A percentile compares a stretch with the other conserved stretches of the same genome.
Evolutionary conservation across 1,140 invertebrate genomes (phyloP).

Genomic region (Scaptomyza pallida): DNA sequence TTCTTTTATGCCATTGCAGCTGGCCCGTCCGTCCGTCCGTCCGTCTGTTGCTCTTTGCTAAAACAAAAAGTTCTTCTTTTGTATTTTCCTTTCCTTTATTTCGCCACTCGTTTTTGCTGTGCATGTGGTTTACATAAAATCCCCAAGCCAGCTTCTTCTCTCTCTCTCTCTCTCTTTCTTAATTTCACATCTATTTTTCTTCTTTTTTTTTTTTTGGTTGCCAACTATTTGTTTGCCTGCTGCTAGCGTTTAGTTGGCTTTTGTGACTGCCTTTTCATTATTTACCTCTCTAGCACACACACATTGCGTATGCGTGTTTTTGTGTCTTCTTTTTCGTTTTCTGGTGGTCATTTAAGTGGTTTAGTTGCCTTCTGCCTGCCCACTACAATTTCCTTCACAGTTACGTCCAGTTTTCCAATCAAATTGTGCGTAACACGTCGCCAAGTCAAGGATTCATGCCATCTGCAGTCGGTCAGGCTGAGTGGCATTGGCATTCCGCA

Average conservation of each 20-base stretch:
- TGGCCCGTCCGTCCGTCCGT: too few species aligned
- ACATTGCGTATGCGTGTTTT: constrained; percentile 49
- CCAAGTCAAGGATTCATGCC: constrained; percentile 20
- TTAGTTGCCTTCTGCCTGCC: constrained; percentile 6
- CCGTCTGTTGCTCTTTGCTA: constrained; percentile 62
- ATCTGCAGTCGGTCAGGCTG: neutral
- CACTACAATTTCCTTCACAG: neutral
- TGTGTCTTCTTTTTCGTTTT: neutral
- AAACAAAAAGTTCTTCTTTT: constrained; percentile 49
- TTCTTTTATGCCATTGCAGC: constrained; percentile 71
- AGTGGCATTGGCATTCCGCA: too few species aligned
- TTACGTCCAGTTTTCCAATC: constrained; percentile 50
- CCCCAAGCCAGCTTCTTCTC: constrained; percentile 7
- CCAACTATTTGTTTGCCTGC: constrained; percentile 6
- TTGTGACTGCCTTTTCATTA: constrained; percentile 24
- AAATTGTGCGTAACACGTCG: constrained; percentile 45
- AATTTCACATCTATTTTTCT: constrained; percentile 44
- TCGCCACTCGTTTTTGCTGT: neutral
- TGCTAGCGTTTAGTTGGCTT: constrained; percentile 17
- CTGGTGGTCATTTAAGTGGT: constrained; percentile 36
- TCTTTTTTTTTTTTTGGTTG: neutral
- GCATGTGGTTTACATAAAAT: constrained; percentile 50
- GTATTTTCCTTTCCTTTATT: neutral
- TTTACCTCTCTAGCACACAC: constrained; percentile 30
- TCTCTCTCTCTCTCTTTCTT: constrained; percentile 17